Percentiles rank a stretch among this genome's conserved stretches.
These are phyloP conservation scores for Anarsia innoxiella DNA, from an alignment of 2,888 invertebrate species.

Conservation along the genomic window DNA sequence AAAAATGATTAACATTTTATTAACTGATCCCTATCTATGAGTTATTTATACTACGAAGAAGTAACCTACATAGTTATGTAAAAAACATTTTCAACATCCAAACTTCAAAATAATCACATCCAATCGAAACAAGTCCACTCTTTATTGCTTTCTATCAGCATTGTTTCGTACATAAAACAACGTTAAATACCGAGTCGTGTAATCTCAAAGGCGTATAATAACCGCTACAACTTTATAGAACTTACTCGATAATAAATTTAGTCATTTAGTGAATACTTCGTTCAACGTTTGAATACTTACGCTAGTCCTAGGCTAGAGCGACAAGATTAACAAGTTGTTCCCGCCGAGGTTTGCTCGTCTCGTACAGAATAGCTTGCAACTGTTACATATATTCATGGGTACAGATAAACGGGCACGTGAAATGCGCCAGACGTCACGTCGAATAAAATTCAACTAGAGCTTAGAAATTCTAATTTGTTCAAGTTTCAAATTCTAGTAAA, in stretches of 20 bases:
- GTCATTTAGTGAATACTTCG: conserved; percentile 46
- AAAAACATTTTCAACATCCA: conserved; percentile 43
- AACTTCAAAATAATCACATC: conserved; percentile 42
- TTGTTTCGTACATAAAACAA: conserved; percentile 32
- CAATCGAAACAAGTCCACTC: conserved; percentile 36
- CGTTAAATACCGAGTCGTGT: conserved; percentile 26
- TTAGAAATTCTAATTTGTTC: too few relatives aligned
- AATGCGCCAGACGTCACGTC: too few relatives aligned
- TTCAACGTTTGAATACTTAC: conserved; percentile 46
- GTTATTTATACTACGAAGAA: conserved; percentile 46
- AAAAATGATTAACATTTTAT: conserved; percentile 37
- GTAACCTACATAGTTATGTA: conserved; percentile 49
- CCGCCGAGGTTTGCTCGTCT: conserved; percentile 43
- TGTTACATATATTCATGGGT: too few relatives aligned
- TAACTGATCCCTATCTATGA: conserved; percentile 53
- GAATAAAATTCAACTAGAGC: too few relatives aligned
- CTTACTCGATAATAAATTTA: conserved; percentile 39
- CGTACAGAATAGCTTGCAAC: conserved; percentile 28
- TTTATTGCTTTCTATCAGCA: conserved; percentile 45
- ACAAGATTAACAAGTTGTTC: conserved; percentile 54
- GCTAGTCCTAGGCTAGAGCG: conserved; percentile 48
- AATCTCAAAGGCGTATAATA: conserved; percentile 54
- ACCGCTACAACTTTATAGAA: conserved; percentile 49
- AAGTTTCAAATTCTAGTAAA: too few relatives aligned
- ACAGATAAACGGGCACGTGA: too few relatives aligned